These are phyloP conservation scores for Trileptium ribeirensis DNA, from an alignment of 2,888 invertebrate genomes.

Conservation along the genomic window DNA sequence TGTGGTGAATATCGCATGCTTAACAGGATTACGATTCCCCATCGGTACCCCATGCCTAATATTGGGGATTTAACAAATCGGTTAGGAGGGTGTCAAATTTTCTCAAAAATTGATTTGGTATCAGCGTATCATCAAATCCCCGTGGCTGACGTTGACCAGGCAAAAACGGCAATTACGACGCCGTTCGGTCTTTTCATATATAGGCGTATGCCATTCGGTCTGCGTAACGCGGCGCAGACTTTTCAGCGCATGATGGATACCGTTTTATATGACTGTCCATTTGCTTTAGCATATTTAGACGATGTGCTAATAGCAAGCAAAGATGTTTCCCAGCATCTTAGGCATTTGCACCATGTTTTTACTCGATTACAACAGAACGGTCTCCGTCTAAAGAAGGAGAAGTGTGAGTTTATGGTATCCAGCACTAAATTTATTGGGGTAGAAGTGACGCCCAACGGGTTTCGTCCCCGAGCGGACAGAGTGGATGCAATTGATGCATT, in stretches of 20 bases:
- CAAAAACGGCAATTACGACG: too few relatives aligned
- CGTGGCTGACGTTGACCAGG: slow-evolving; percentile 46
- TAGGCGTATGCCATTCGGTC: too few relatives aligned
- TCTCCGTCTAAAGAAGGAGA: not conserved
- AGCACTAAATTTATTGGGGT: not conserved
- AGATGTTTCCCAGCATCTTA: not conserved
- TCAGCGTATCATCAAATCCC: slow-evolving; percentile 53
- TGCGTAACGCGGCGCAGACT: too few relatives aligned
- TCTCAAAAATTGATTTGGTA: slow-evolving; percentile 38
- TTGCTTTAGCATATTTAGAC: not conserved
- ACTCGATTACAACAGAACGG: not conserved
- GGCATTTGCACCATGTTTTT: not conserved
- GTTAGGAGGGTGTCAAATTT: slow-evolving; percentile 34
- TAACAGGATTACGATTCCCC: slow-evolving; percentile 47
- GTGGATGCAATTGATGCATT: not conserved
- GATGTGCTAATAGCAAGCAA: not conserved
- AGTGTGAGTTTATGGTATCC: not conserved
- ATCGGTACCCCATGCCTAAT: slow-evolving; percentile 51
- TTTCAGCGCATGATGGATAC: not conserved
- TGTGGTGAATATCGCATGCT: slow-evolving; percentile 52
- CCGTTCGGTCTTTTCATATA: too few relatives aligned
- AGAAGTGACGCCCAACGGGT: not conserved
- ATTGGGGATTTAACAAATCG: slow-evolving; percentile 49
- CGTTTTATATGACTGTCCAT: not conserved
- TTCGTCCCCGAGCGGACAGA: not conserved